Percentiles rank a stretch among this genome's conserved stretches.
phyloP scores from a whole-genome alignment of 1,140 invertebrate species.

The Drosophila aff. region DNA sequence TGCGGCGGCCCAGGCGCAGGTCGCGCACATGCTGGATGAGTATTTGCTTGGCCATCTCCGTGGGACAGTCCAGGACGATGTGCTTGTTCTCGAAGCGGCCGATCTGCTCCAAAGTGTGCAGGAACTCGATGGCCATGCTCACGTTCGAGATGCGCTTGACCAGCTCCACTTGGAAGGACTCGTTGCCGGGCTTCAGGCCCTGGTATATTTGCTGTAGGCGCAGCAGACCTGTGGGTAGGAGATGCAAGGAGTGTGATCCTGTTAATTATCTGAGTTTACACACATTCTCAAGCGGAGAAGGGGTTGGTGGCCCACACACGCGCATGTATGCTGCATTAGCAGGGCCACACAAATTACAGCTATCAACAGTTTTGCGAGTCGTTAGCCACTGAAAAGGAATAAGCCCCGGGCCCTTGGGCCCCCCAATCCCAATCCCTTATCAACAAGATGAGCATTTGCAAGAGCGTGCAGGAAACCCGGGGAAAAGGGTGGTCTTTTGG shows the following conservation, averaged over 20 bases:
- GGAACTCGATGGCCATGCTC: slow-evolving; percentile 91
- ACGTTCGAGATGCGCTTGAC: slow-evolving; percentile 92
- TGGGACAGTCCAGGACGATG: slow-evolving; percentile 95
- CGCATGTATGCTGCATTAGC: slow-evolving; percentile 15
- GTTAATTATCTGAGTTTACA: slow-evolving; percentile 66
- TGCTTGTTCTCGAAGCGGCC: slow-evolving; percentile 94
- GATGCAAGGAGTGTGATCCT: slow-evolving; percentile 29
- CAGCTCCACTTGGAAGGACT: slow-evolving; percentile 93
- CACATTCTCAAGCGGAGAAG: not conserved
- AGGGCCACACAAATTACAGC: slow-evolving; percentile 59
- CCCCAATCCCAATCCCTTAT: slow-evolving; percentile 39
- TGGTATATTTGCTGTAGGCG: slow-evolving; percentile 96
- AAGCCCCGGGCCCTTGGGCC: slow-evolving; percentile 11
- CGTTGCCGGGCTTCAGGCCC: slow-evolving; percentile 90
- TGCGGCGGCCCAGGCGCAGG: slow-evolving; percentile 92
- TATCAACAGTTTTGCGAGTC: slow-evolving; percentile 69
- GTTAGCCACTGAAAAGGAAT: slow-evolving; percentile 51
- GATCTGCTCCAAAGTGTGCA: slow-evolving; percentile 90
- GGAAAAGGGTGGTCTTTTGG: not conserved
- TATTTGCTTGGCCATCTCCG: slow-evolving; percentile 94
- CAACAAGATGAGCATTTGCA: slow-evolving; percentile 56
- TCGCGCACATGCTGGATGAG: slow-evolving; percentile 94
- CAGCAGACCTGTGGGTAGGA: slow-evolving; percentile 89
- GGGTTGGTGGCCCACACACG: not conserved
- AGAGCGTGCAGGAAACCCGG: slow-evolving; percentile 17